Evolutionary conservation across 2,113 vertebrate species (phyloP).

Genomic region (Strix aluco): DNA sequence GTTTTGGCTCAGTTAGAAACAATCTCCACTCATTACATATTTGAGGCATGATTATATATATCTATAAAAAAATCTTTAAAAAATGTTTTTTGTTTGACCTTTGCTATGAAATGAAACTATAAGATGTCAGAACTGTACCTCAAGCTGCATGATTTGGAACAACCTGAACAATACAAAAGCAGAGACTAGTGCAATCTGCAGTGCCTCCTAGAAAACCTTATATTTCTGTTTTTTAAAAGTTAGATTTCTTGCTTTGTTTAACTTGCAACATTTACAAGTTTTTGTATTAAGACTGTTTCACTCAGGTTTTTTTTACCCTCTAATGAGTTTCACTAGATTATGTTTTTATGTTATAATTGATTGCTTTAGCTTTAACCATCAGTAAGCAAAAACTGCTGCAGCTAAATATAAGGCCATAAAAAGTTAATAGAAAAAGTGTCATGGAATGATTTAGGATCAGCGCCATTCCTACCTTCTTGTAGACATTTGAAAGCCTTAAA

Average conservation of each 20-base stretch:
- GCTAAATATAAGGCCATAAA: background rate
- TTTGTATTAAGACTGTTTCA: background rate
- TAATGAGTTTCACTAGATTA: background rate
- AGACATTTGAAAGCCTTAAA: background rate
- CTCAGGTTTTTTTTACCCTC: background rate
- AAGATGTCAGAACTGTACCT: background rate
- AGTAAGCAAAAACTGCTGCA: background rate
- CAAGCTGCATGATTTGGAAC: background rate
- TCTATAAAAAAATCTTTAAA: background rate
- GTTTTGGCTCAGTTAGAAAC: background rate
- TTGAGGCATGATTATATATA: background rate
- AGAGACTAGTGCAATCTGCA: background rate
- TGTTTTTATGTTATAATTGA: background rate
- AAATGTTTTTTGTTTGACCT: background rate
- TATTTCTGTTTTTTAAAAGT: background rate
- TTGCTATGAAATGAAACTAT: background rate
- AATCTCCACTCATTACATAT: background rate
- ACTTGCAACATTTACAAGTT: background rate
- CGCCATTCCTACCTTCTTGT: background rate
- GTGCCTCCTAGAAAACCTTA: background rate
- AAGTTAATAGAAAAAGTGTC: background rate
- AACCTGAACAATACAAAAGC: background rate
- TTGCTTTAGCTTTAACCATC: background rate
- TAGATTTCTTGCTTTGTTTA: background rate
- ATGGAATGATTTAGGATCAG: background rate